Percentiles rank a stretch among this genome's conserved stretches.
Evolutionary conservation across 2,888 invertebrate species (phyloP).

Genomic region (Catonia carolina): DNA sequence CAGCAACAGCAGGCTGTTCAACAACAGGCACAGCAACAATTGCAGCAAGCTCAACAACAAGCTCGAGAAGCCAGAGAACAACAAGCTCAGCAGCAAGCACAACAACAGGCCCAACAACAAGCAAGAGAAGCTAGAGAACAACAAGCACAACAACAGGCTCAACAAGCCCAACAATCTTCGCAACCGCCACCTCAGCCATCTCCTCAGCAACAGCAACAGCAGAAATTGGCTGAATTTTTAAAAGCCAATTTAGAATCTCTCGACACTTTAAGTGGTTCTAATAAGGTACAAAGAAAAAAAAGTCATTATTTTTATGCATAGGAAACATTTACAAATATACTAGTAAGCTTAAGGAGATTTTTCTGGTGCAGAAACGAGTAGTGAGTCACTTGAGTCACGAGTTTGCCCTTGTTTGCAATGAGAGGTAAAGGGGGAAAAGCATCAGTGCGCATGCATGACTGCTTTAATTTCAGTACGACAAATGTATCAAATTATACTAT

Average conservation of each 20-base stretch:
- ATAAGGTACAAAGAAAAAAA: too few relatives aligned
- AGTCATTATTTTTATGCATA: too few relatives aligned
- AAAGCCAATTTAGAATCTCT: constrained; percentile 65
- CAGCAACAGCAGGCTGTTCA: constrained; percentile 42
- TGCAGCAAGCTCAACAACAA: constrained; percentile 41
- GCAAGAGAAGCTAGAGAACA: too few relatives aligned
- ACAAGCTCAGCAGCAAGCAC: constrained; percentile 26
- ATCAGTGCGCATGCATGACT: too few relatives aligned
- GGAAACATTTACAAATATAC: neutral
- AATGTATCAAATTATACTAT: too few relatives aligned
- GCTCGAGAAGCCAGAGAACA: too few relatives aligned
- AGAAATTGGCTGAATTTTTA: constrained; percentile 62
- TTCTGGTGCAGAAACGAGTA: too few relatives aligned
- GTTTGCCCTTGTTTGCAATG: too few relatives aligned
- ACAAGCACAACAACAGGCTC: constrained; percentile 39
- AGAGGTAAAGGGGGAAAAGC: too few relatives aligned
- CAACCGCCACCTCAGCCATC: constrained; percentile 40
- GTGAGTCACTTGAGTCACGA: too few relatives aligned
- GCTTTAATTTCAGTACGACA: too few relatives aligned
- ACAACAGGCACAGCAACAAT: constrained; percentile 34
- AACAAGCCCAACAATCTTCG: constrained; percentile 44
- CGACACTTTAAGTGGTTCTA: constrained; percentile 49
- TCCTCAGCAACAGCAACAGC: constrained; percentile 42
- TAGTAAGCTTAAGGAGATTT: too few relatives aligned
- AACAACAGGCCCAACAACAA: constrained; percentile 36